Percentiles rank a stretch among this genome's conserved stretches.
These are phyloP conservation scores for Anagrus nilaparvatae DNA, from an alignment of 1,140 invertebrate genomes.

Conservation along the genomic window DNA sequence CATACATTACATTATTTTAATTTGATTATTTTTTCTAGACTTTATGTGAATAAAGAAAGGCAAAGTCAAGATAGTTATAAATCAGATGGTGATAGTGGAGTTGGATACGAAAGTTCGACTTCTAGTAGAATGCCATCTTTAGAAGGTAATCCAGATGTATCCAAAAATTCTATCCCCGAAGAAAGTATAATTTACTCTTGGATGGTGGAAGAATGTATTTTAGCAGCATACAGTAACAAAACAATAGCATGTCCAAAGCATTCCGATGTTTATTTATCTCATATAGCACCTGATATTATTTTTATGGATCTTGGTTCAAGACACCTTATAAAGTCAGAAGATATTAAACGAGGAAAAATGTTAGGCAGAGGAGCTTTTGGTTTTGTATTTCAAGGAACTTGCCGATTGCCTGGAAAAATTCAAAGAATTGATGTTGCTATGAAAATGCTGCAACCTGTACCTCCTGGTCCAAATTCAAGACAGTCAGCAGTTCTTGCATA, in stretches of 20 bases:
- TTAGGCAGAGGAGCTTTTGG: conserved; percentile 96
- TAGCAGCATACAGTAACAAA: conserved; percentile 67
- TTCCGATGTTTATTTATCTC: conserved; percentile 56
- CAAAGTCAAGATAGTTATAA: conserved; percentile 58
- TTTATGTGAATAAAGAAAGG: conserved; percentile 26
- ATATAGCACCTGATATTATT: conserved; percentile 78
- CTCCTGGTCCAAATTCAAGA: conserved; percentile 68
- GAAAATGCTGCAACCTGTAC: conserved; percentile 91
- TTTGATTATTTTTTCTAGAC: too few species aligned
- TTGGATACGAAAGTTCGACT: conserved; percentile 57
- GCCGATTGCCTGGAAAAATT: conserved; percentile 51
- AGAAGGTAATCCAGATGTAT: conserved; percentile 57
- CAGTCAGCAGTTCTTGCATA: conserved; percentile 67
- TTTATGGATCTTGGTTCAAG: conserved; percentile 80
- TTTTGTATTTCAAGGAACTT: conserved; percentile 77
- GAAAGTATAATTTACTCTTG: conserved; percentile 50
- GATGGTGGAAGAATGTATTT: conserved; percentile 93
- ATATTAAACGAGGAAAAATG: conserved; percentile 66
- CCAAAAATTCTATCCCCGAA: conserved; percentile 26
- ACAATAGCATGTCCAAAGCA: conserved; percentile 64
- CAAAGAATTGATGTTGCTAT: conserved; percentile 71
- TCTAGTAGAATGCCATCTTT: conserved; percentile 71
- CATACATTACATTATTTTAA: too few species aligned
- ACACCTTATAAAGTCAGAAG: conserved; percentile 67
- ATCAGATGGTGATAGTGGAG: conserved; percentile 70